A percentile compares a stretch with the other conserved stretches of the same genome.
Evolutionary conservation across 2,113 vertebrate species (phyloP).

Genomic region (Porphyrio hochstetteri): DNA sequence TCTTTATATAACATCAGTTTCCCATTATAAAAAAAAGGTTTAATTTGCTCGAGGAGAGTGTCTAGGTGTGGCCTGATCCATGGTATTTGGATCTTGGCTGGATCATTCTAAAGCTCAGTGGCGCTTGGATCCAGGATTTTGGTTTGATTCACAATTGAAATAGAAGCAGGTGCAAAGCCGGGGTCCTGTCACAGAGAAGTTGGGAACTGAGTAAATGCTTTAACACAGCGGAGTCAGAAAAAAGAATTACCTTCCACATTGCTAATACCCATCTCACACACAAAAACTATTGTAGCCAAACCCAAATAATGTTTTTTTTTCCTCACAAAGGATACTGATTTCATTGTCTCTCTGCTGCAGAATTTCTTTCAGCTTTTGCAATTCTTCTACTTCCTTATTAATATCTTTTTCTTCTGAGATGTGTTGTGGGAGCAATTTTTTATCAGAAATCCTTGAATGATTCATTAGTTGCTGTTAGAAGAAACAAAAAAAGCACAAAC

Average conservation of each 20-base stretch:
- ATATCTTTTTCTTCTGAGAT: neutral
- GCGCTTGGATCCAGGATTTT: neutral
- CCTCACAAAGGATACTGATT: constrained; percentile 91
- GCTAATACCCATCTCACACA: neutral
- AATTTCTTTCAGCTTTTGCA: constrained; percentile 80
- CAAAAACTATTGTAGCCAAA: neutral
- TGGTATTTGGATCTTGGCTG: neutral
- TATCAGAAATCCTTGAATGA: constrained; percentile 17
- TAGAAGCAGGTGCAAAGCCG: neutral
- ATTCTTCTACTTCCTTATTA: constrained; percentile 51
- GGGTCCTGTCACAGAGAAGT: neutral
- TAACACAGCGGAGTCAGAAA: neutral
- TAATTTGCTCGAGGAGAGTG: neutral
- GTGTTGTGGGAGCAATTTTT: neutral
- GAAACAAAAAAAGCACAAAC: neutral
- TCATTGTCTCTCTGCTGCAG: constrained; percentile 90
- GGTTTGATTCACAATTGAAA: neutral
- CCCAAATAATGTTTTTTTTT: neutral
- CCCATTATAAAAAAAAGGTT: neutral
- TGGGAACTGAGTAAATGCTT: neutral
- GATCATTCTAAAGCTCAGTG: neutral
- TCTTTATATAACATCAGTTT: constrained; percentile 8
- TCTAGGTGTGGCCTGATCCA: neutral
- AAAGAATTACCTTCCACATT: neutral
- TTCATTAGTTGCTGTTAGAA: constrained; percentile 75